phyloP scores from a whole-genome alignment of 1,140 invertebrate genomes.

The Aphelenchoides avenae region DNA sequence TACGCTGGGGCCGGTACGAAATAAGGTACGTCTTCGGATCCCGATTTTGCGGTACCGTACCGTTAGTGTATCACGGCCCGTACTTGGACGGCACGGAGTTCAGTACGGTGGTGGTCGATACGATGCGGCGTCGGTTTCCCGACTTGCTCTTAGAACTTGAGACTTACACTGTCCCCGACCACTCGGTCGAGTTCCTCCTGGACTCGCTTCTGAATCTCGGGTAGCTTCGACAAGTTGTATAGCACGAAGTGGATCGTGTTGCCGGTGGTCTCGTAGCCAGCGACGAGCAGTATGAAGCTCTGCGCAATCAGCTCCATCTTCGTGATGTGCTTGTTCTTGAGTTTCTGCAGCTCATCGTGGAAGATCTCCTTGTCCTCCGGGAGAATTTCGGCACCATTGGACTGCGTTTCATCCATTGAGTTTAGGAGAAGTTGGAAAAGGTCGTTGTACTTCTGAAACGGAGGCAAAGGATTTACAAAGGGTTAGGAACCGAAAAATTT shows the following conservation, averaged over 20 bases:
- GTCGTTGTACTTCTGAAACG: conserved; percentile 32
- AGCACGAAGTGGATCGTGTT: conserved; percentile 40
- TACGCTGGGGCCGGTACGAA: no score
- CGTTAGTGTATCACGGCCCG: no score
- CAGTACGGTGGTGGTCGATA: conserved; percentile 14
- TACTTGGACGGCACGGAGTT: no score
- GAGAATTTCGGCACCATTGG: no score
- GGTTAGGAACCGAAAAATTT: no score
- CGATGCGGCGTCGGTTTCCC: conserved; percentile 8
- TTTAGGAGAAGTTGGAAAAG: conserved; percentile 34
- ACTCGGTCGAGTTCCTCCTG: conserved; percentile 18
- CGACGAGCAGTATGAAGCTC: conserved; percentile 14
- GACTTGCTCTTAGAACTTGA: conserved; percentile 11
- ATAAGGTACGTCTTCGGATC: no score
- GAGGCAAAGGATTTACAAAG: no score
- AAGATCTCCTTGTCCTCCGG: no score
- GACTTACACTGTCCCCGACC: conserved; percentile 16
- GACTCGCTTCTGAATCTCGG: conserved; percentile 48
- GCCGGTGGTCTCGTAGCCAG: conserved; percentile 57
- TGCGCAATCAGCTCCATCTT: conserved; percentile 25
- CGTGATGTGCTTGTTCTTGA: conserved; percentile 15
- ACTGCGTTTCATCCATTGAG: conserved; percentile 21
- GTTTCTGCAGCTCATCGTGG: not conserved
- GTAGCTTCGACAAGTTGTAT: conserved; percentile 52
- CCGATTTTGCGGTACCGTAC: no score